Evolutionary conservation across 2,888 invertebrate species (phyloP).

Genomic region (Caradrina clavipalpis): DNA sequence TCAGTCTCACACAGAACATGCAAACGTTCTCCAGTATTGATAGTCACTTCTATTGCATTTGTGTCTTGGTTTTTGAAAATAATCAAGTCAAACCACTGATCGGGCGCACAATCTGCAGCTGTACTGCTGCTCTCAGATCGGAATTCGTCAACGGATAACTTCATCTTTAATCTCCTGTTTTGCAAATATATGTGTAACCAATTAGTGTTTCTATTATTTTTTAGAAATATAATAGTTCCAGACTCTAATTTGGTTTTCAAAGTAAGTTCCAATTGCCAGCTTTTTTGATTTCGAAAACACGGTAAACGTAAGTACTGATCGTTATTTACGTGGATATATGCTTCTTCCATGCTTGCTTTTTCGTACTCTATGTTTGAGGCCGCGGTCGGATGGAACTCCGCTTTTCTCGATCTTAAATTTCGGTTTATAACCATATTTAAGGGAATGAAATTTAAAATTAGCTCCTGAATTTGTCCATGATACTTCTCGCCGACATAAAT

Average conservation of each 20-base stretch:
- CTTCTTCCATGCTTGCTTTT: conserved; percentile 81
- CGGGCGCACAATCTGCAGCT: conserved; percentile 74
- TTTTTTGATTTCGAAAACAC: conserved; percentile 79
- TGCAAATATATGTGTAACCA: conserved; percentile 81
- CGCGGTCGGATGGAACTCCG: conserved; percentile 73
- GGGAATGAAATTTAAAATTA: conserved; percentile 86
- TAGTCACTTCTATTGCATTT: conserved; percentile 81
- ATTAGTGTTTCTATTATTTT: conserved; percentile 68
- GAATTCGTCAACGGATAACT: conserved; percentile 72
- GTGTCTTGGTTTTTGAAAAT: conserved; percentile 77
- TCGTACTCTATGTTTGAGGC: conserved; percentile 84
- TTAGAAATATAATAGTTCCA: conserved; percentile 81
- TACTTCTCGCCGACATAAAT: conserved; percentile 84
- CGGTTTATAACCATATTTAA: conserved; percentile 74
- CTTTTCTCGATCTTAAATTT: conserved; percentile 56
- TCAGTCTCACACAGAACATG: conserved; percentile 75
- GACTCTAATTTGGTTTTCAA: conserved; percentile 79
- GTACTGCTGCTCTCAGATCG: conserved; percentile 80
- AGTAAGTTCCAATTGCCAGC: conserved; percentile 83
- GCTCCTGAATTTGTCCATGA: conserved; percentile 86
- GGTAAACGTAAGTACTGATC: conserved; percentile 83
- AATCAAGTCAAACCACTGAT: conserved; percentile 84
- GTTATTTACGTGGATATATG: conserved; percentile 75
- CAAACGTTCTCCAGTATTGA: conserved; percentile 82
- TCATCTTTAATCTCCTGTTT: conserved; percentile 83